Percentiles rank a stretch among this genome's conserved stretches.
phyloP scores from a whole-genome alignment of 2,113 vertebrate genomes.

The Grus americana region DNA sequence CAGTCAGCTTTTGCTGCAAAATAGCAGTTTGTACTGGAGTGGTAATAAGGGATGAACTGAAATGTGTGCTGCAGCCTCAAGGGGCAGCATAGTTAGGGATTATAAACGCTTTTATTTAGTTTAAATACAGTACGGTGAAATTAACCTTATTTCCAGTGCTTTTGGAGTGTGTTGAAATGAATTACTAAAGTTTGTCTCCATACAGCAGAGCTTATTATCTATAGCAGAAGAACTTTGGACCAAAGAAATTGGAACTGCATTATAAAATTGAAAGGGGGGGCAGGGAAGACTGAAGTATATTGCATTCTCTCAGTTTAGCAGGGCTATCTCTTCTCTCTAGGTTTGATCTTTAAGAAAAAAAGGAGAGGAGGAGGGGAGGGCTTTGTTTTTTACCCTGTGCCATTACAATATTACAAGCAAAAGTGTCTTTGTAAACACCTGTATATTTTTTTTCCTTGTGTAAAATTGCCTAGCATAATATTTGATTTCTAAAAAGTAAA shows the following conservation, averaged over 20 bases:
- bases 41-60: neutral
- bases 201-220: neutral
- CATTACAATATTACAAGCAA: neutral
- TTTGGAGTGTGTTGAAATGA: neutral
- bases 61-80: neutral
- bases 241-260: neutral
- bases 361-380: accelerated
- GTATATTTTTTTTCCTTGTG: neutral
- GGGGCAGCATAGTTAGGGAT: neutral
- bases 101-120: neutral
- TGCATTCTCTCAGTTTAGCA: neutral
- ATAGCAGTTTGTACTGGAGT: neutral
- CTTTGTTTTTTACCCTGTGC: neutral
- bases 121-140: neutral
- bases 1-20: neutral
- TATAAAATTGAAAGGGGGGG: neutral
- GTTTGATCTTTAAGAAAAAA: neutral
- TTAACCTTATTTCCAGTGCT: neutral
- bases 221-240: neutral
- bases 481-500: neutral
- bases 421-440: neutral
- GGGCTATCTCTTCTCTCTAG: neutral
- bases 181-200: neutral
- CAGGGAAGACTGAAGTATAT: neutral
- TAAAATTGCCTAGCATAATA: neutral